phyloP scores from a whole-genome alignment of 2,113 vertebrate species.

The Galemys pyrenaicus region DNA sequence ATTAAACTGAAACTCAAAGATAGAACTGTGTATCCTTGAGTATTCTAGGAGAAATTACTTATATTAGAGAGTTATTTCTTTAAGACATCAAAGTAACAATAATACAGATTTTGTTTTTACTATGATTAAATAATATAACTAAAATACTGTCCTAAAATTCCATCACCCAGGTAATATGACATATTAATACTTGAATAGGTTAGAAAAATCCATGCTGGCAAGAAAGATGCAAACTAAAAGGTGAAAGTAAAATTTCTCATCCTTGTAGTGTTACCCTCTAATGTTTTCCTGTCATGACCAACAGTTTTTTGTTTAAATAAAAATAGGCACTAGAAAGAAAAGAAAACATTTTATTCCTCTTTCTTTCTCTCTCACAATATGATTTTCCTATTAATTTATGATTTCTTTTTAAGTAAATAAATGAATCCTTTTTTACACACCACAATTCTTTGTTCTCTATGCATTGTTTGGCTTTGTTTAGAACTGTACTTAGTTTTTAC shows the following conservation, averaged over 20 bases:
- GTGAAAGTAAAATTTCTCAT: not conserved
- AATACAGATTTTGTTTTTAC: not conserved
- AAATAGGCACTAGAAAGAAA: not conserved
- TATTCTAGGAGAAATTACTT: not conserved
- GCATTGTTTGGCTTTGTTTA: not conserved
- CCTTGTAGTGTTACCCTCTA: not conserved
- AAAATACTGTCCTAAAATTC: not conserved
- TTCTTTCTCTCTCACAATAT: not conserved
- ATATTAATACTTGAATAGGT: not conserved
- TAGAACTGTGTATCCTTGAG: not conserved
- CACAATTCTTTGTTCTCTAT: not conserved
- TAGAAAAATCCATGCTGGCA: not conserved
- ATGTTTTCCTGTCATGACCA: not conserved
- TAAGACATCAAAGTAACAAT: constrained; percentile 17
- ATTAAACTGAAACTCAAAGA: not conserved
- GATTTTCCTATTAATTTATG: not conserved
- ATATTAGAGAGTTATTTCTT: not conserved
- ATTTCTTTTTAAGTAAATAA: not conserved
- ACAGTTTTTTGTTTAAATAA: not conserved
- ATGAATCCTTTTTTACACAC: constrained; percentile 2
- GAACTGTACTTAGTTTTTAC: not conserved
- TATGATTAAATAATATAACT: constrained; percentile 32
- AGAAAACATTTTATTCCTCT: not conserved
- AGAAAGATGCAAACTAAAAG: not conserved
- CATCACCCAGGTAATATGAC: not conserved